A percentile compares a stretch with the other conserved stretches of the same genome.
phyloP scores from a whole-genome alignment of 92 coral and sea anemone genomes.

The Epizoanthus ramosus region DNA sequence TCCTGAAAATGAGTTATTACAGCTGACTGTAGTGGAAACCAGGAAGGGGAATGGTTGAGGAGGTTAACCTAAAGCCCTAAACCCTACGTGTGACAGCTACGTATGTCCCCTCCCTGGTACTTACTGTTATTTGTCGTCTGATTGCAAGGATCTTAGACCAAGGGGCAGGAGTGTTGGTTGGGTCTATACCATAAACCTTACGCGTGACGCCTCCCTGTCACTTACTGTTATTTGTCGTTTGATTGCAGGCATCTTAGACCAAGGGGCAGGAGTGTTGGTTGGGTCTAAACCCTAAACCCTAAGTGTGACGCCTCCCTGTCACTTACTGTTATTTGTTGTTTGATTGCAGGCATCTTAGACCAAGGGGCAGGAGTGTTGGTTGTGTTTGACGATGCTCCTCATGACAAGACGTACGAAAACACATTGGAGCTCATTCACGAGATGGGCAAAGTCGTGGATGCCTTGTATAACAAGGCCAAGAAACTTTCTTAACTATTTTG shows the following conservation, averaged over 20 bases:
- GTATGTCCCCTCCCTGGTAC: too few relatives aligned
- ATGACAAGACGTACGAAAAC: constrained; percentile 95
- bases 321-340: not conserved
- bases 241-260: constrained; percentile 87
- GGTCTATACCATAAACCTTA: constrained; percentile 53
- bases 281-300: constrained; percentile 62
- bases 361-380: constrained; percentile 97
- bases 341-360: constrained; percentile 83
- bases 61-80: too few relatives aligned
- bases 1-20: too few relatives aligned
- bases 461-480: constrained; percentile 93
- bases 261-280: constrained; percentile 94
- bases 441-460: constrained; percentile 98
- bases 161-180: constrained; percentile 94
- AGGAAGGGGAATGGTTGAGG: too few relatives aligned
- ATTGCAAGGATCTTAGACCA: constrained; percentile 90
- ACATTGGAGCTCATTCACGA: constrained; percentile 87
- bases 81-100: too few relatives aligned
- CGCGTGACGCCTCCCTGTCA: too few relatives aligned
- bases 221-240: not conserved
- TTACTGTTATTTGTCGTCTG: not conserved
- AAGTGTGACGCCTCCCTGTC: too few relatives aligned
- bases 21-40: too few relatives aligned
- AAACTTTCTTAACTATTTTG: constrained; percentile 67
- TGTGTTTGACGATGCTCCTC: constrained; percentile 90